A percentile compares a stretch with the other conserved stretches of the same genome.
Conservation (phyloP, 2,113 vertebrate species). For the Bufo gargarizans region DNA sequence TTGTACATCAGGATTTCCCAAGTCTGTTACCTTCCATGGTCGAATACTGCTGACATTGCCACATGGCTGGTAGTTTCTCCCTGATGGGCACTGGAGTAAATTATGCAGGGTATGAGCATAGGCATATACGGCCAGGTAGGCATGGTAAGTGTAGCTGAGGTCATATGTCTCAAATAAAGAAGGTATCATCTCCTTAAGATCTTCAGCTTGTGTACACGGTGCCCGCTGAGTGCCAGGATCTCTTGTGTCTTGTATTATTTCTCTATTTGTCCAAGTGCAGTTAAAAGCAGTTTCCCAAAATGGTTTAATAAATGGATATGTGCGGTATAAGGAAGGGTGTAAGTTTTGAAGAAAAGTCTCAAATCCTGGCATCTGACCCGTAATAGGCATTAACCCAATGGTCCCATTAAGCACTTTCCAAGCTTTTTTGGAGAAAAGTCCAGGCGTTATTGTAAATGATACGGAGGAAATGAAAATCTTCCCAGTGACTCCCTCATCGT, state of each 20-base stretch:
- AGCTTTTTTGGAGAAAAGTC: slow-evolving; percentile 40
- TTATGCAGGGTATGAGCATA: slow-evolving; percentile 40
- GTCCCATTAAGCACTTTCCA: slow-evolving; percentile 48
- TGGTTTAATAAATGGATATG: background rate
- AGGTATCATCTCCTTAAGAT: background rate
- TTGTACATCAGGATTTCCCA: background rate
- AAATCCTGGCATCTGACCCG: slow-evolving; percentile 34
- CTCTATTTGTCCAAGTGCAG: background rate
- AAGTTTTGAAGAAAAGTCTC: background rate
- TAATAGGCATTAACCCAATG: slow-evolving; percentile 33
- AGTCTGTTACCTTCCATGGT: slow-evolving; percentile 12
- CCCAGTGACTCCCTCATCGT: slow-evolving; percentile 11
- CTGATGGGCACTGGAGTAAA: background rate
- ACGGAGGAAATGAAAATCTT: slow-evolving; percentile 36
- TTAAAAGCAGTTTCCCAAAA: slow-evolving; percentile 40
- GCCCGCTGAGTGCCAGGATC: no score
- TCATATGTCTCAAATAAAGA: slow-evolving; percentile 42
- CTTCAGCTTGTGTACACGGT: background rate
- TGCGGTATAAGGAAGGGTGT: background rate
- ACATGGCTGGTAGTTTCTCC: background rate
- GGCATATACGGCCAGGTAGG: slow-evolving; percentile 43
- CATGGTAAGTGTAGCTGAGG: slow-evolving; percentile 50
- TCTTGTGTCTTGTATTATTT: background rate
- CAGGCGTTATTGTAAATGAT: slow-evolving; percentile 44
- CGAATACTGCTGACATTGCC: background rate